Evolutionary conservation across 2,888 invertebrate species (phyloP).

Genomic region (Stratiomys singularior): DNA sequence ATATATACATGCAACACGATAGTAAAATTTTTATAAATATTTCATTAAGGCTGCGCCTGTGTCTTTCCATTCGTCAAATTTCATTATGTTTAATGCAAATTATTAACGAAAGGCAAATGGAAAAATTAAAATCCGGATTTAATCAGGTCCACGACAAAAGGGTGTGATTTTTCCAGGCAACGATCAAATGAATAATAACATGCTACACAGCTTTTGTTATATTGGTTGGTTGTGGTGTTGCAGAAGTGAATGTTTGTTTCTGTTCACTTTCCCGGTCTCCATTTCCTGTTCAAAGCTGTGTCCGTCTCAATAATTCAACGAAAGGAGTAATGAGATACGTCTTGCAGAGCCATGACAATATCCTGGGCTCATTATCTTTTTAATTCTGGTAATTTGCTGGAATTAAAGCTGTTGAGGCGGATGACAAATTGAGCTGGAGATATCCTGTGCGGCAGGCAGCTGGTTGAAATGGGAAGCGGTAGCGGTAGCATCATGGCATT

Average conservation of each 20-base stretch:
- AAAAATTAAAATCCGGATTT: constrained; percentile 40
- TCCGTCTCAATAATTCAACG: background rate
- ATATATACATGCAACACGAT: background rate
- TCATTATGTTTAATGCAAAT: constrained; percentile 48
- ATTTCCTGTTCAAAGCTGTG: background rate
- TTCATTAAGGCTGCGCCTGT: background rate
- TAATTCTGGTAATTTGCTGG: constrained; percentile 48
- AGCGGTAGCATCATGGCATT: too few species aligned
- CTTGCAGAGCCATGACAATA: constrained; percentile 25
- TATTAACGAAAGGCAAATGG: constrained; percentile 48
- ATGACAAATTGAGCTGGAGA: constrained; percentile 47
- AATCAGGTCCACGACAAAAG: background rate
- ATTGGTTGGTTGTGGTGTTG: background rate
- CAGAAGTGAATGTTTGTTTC: background rate
- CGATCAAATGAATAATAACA: too few species aligned
- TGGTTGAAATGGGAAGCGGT: too few species aligned
- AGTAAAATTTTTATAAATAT: constrained; percentile 15
- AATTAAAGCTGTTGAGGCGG: constrained; percentile 33
- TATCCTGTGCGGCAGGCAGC: too few species aligned
- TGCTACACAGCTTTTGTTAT: too few species aligned
- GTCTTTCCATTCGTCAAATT: constrained; percentile 42
- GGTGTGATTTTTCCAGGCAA: background rate
- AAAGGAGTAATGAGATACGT: background rate
- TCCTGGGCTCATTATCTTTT: constrained; percentile 51
- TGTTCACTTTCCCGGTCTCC: too few species aligned